Conservation (phyloP, 2,113 vertebrate genomes). For the Tinamus guttatus region DNA sequence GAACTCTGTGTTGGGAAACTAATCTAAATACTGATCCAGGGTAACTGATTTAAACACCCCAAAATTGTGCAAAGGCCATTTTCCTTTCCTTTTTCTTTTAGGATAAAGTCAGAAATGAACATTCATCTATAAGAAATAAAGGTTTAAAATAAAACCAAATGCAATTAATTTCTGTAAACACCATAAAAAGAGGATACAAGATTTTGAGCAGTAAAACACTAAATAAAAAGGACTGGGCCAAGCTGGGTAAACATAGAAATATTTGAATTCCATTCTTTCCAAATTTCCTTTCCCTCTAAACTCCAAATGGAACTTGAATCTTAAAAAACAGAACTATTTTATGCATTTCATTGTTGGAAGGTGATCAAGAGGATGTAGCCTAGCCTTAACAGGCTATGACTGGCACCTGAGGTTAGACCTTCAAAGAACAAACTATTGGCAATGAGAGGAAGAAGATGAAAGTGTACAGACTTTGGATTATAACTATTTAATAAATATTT, state of each 20-base stretch:
- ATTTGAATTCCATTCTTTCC: conserved; percentile 43
- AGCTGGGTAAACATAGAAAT: conserved; percentile 48
- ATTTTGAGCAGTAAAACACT: background rate
- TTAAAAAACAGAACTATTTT: conserved; percentile 23
- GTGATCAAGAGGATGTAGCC: background rate
- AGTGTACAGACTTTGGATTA: conserved; percentile 2
- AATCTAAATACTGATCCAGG: background rate
- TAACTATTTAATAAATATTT: background rate
- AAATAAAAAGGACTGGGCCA: background rate
- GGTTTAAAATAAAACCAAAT: conserved; percentile 14
- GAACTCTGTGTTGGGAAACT: background rate
- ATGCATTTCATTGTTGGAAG: background rate
- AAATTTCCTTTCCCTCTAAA: conserved; percentile 34
- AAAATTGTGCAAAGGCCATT: background rate
- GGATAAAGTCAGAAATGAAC: background rate
- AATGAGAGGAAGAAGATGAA: background rate
- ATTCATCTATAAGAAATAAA: background rate
- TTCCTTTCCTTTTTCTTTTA: background rate
- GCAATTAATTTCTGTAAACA: conserved; percentile 20
- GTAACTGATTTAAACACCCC: background rate
- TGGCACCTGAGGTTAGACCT: conserved; percentile 19
- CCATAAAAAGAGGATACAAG: background rate
- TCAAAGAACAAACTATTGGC: conserved; percentile 39
- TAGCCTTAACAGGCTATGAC: background rate
- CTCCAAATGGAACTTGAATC: conserved; percentile 44